These are phyloP conservation scores for Luffia ferchaultella DNA, from an alignment of 2,888 invertebrate genomes.

Conservation along the genomic window DNA sequence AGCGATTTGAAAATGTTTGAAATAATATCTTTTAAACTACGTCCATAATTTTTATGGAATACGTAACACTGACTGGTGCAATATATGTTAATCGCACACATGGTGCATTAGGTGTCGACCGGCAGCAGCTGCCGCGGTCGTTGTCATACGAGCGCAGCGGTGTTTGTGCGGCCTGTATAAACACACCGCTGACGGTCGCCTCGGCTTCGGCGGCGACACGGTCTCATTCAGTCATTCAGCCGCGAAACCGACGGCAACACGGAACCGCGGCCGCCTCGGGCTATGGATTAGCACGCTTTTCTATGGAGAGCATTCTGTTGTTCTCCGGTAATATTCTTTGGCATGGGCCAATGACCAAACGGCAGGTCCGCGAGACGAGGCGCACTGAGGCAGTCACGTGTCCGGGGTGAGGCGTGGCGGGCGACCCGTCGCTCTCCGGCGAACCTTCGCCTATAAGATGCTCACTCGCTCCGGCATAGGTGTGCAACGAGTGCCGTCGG, in stretches of 20 bases:
- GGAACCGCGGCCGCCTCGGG: slow-evolving; percentile 27
- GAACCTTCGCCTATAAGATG: slow-evolving; percentile 62
- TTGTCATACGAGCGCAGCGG: too few species aligned
- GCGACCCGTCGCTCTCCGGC: slow-evolving; percentile 43
- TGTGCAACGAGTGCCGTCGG: slow-evolving; percentile 53
- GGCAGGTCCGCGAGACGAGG: slow-evolving; percentile 19
- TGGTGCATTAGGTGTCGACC: too few species aligned
- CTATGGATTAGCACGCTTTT: slow-evolving; percentile 36
- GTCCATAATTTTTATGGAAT: too few species aligned
- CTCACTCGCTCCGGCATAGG: slow-evolving; percentile 57
- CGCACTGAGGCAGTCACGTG: slow-evolving; percentile 54
- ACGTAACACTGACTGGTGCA: too few species aligned
- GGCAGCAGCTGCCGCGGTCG: too few species aligned
- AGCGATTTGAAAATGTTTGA: too few species aligned
- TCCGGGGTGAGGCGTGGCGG: slow-evolving; percentile 63
- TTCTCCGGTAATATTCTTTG: slow-evolving; percentile 40
- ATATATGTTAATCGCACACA: too few species aligned
- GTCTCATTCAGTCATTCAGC: slow-evolving; percentile 24
- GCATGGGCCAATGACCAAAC: slow-evolving; percentile 56
- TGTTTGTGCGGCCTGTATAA: not conserved
- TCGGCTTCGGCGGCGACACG: slow-evolving; percentile 10
- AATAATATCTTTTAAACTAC: too few species aligned
- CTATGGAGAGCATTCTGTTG: slow-evolving; percentile 42
- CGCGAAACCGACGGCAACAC: slow-evolving; percentile 19
- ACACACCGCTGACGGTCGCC: slow-evolving; percentile 7